Conservation (phyloP, 2,797 vertebrate species). For the Gambelia wislizenii region DNA sequence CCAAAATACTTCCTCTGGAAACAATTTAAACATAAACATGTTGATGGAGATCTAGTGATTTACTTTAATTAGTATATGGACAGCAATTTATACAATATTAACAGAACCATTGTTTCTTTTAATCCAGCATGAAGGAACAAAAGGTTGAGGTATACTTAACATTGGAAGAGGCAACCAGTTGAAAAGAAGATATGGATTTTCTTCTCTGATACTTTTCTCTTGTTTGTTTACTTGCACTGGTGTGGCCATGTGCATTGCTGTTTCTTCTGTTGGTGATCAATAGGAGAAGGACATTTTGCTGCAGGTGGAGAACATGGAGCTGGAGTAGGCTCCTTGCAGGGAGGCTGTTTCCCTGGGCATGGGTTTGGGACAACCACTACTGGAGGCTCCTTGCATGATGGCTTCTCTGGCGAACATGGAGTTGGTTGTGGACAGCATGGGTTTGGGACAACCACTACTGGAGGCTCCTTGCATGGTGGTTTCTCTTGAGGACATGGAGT, state of each 20-base stretch:
- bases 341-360: no score
- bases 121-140: not conserved
- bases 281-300: not conserved
- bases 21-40: not conserved
- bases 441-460: not conserved
- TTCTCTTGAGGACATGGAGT: not conserved
- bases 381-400: not conserved
- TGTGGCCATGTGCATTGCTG: not conserved
- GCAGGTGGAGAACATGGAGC: not conserved
- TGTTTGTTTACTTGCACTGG: slow-evolving; percentile 3
- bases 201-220: not conserved
- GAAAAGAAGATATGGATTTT: not conserved
- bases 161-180: not conserved
- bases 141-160: not conserved
- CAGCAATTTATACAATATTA: not conserved
- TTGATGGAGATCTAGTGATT: not conserved
- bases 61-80: not conserved
- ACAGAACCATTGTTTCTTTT: not conserved
- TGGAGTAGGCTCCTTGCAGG: not conserved
- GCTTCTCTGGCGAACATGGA: not conserved
- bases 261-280: slow-evolving; percentile 23
- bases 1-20: not conserved
- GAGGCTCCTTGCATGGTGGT: not conserved
- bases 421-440: not conserved
- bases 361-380: not conserved